Conservation (phyloP, 2,888 invertebrate genomes). For the Spilosoma lubricipeda region DNA sequence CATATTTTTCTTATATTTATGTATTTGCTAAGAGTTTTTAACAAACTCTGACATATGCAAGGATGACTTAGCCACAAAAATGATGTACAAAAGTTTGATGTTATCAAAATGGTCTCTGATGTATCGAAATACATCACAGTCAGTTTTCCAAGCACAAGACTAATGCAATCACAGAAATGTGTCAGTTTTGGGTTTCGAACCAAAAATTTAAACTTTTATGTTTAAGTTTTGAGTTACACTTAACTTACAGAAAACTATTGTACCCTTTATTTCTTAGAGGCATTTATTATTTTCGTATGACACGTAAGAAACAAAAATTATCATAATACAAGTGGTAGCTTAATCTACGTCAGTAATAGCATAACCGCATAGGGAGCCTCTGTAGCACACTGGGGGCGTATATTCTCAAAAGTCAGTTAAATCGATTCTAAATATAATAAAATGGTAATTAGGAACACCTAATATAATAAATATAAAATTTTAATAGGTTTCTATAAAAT, state of each 20-base stretch:
- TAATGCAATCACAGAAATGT: background rate
- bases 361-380: conserved; percentile 42
- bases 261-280: background rate
- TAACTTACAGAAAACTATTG: too few relatives aligned
- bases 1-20: background rate
- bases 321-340: conserved; percentile 40
- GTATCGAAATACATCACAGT: background rate
- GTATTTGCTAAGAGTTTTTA: background rate
- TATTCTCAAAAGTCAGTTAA: background rate
- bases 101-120: too few relatives aligned
- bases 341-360: conserved; percentile 61
- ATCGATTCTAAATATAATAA: background rate
- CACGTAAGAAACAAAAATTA: background rate
- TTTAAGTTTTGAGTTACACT: too few relatives aligned
- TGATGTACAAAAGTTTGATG: too few relatives aligned
- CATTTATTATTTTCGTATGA: background rate
- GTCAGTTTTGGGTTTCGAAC: background rate
- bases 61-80: background rate
- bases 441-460: background rate
- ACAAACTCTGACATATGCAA: background rate
- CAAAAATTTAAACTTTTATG: background rate
- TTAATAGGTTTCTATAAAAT: background rate
- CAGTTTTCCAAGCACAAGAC: background rate
- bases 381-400: background rate
- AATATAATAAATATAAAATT: background rate